Conservation (phyloP, 2,888 invertebrate genomes). For the Leucoma salicis region DNA sequence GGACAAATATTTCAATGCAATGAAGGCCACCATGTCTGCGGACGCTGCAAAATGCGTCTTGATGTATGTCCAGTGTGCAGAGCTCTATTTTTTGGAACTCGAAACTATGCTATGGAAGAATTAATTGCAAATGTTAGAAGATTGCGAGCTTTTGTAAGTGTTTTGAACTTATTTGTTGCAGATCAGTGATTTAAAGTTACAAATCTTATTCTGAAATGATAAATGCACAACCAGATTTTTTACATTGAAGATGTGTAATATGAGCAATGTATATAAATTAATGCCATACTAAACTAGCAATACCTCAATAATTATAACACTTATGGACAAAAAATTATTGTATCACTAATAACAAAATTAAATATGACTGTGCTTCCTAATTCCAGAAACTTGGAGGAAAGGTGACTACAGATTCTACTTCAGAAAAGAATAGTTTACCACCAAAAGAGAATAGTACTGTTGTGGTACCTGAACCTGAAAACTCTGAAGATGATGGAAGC, state of each 20-base stretch:
- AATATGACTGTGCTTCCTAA: not conserved
- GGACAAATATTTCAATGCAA: constrained; percentile 78
- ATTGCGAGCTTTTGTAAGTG: constrained; percentile 70
- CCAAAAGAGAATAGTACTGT: constrained; percentile 46
- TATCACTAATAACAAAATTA: not conserved
- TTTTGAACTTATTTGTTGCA: not conserved
- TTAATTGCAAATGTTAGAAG: constrained; percentile 74
- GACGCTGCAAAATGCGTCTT: constrained; percentile 69
- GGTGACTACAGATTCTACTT: constrained; percentile 53
- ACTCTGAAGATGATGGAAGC: constrained; percentile 51
- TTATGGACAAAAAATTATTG: not conserved
- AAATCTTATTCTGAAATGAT: no score
- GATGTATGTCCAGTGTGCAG: constrained; percentile 78
- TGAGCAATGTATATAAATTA: not conserved
- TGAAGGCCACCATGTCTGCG: constrained; percentile 82
- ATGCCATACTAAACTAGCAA: not conserved
- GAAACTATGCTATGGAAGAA: constrained; percentile 81
- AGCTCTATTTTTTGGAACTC: constrained; percentile 71
- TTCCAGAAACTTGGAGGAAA: constrained; percentile 68
- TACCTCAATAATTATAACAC: not conserved
- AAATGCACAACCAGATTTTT: no score
- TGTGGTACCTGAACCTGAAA: constrained; percentile 48
- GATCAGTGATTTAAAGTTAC: no score
- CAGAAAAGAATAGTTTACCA: constrained; percentile 48
- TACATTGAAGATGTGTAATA: no score